Conservation (phyloP, 1,140 invertebrate genomes). For the Drosophila elegans region DNA sequence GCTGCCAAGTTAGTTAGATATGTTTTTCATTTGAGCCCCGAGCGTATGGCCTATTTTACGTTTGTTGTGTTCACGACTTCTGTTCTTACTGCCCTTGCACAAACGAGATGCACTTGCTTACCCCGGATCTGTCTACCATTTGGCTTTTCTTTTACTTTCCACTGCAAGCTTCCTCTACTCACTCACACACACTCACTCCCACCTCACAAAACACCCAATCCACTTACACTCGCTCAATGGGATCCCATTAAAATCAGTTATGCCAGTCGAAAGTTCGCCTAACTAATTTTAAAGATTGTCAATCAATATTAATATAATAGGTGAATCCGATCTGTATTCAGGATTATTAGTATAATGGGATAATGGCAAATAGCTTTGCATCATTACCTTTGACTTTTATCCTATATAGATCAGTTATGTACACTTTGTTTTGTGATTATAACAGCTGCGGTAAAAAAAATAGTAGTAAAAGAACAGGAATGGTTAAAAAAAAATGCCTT, state of each 20-base stretch:
- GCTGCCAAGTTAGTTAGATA: conserved; percentile 79
- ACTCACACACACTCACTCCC: conserved; percentile 14
- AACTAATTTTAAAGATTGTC: no score
- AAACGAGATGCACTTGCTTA: conserved; percentile 31
- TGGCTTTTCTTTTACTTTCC: conserved; percentile 27
- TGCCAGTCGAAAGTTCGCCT: neutral
- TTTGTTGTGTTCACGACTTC: conserved; percentile 23
- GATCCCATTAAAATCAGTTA: conserved; percentile 9
- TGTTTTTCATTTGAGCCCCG: conserved; percentile 62
- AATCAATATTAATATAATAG: no score
- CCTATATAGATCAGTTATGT: no score
- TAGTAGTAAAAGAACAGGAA: no score
- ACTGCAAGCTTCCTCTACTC: conserved; percentile 42
- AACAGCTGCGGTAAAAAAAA: no score
- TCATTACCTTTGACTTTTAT: no score
- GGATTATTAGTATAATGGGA: no score
- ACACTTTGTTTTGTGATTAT: no score
- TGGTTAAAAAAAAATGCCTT: no score
- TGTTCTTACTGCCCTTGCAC: conserved; percentile 23
- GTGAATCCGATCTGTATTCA: no score
- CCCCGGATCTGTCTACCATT: conserved; percentile 8
- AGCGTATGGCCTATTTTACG: conserved; percentile 36
- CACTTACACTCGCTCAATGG: conserved; percentile 11
- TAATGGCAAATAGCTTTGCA: no score
- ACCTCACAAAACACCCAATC: conserved; percentile 15